Conservation (phyloP, 2,888 invertebrate species). For the Scaptomyza parva region DNA sequence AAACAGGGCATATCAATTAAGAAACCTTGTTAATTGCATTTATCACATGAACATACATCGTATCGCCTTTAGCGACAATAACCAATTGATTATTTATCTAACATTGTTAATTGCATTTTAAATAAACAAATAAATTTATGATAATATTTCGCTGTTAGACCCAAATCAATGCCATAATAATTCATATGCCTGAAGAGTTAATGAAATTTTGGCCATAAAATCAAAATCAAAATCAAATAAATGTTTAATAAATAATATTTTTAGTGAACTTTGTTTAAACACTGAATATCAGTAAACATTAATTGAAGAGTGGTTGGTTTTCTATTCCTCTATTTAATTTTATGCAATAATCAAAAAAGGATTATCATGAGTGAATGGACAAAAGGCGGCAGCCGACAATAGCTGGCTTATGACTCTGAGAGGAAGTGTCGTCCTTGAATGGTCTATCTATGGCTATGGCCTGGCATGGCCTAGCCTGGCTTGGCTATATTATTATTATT, state of each 20-base stretch:
- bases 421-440: no score
- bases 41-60: no score
- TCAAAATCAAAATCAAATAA: not conserved
- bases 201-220: not conserved
- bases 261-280: no score
- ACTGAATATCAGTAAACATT: no score
- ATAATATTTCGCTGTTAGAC: not conserved
- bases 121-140: constrained; percentile 3
- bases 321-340: no score
- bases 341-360: not conserved
- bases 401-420: constrained; percentile 13
- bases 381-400: no score
- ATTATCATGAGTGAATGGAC: no score
- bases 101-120: constrained; percentile 17
- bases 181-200: no score
- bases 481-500: constrained; percentile 49
- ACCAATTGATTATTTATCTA: constrained; percentile 22
- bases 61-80: constrained; percentile 10
- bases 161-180: not conserved
- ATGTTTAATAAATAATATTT: no score
- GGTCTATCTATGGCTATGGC: no score
- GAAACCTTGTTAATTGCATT: constrained; percentile 10
- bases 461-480: constrained; percentile 36
- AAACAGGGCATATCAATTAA: not conserved
- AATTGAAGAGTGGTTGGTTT: not conserved